Conservation (phyloP, 2,113 vertebrate genomes). For the Hipposideros armiger region DNA sequence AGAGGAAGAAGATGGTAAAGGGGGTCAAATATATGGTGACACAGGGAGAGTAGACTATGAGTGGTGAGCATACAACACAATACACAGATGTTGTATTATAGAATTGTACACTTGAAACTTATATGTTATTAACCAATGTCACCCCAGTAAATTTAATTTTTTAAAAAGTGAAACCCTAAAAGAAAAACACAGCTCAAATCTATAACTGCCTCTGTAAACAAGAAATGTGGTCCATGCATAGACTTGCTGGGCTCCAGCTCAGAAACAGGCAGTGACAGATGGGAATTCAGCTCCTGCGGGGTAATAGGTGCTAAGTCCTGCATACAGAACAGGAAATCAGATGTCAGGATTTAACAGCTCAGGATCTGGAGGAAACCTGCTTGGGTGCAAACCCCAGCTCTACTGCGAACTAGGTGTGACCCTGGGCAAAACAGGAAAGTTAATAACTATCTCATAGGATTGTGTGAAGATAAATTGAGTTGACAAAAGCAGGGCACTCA, state of each 20-base stretch:
- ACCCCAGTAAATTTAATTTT: not conserved
- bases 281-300: not conserved
- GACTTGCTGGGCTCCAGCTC: not conserved
- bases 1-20: not conserved
- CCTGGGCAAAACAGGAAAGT: not conserved
- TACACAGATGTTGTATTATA: too few relatives aligned
- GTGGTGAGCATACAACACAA: too few relatives aligned
- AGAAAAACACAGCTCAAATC: not conserved
- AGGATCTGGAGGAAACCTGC: not conserved
- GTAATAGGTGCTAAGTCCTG: not conserved
- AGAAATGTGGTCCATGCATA: not conserved
- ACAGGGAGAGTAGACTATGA: not conserved
- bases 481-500: not conserved
- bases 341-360: not conserved
- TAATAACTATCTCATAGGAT: not conserved
- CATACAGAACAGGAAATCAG: not conserved
- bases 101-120: too few relatives aligned
- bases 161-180: slow-evolving; percentile 14
- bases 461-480: not conserved
- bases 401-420: not conserved
- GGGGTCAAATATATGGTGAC: not conserved
- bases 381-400: not conserved
- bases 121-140: not conserved
- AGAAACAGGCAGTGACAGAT: not conserved
- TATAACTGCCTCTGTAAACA: not conserved